Percentiles rank a stretch among this genome's conserved stretches.
Evolutionary conservation across 1,140 invertebrate species (phyloP).

Genomic region (Ooceraea biroi): DNA sequence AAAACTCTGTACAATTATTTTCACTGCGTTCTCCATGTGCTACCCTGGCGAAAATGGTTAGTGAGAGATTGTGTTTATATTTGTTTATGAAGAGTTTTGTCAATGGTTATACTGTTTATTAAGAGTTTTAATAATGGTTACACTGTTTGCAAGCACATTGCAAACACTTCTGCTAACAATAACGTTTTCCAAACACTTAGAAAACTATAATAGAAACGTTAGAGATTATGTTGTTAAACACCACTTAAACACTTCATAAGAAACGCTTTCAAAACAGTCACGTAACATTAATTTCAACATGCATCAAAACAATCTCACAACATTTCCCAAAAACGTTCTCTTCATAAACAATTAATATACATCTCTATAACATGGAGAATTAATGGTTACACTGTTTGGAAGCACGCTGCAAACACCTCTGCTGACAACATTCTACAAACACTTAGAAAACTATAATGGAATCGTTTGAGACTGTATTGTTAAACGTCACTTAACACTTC

Average conservation of each 20-base stretch:
- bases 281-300: neutral
- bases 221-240: neutral
- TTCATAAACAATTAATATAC: no score
- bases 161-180: no score
- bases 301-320: slow-evolving; percentile 25
- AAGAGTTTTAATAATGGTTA: neutral
- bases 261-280: neutral
- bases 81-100: neutral
- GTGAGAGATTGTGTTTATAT: neutral
- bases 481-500: neutral
- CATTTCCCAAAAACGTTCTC: neutral
- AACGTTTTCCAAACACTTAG: no score
- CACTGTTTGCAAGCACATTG: no score
- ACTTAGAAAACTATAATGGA: no score
- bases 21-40: no score
- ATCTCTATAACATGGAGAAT: no score
- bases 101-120: neutral
- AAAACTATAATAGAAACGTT: neutral
- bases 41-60: slow-evolving; percentile 8
- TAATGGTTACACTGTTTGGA: no score
- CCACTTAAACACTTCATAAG: neutral
- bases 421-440: no score
- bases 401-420: no score
- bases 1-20: no score
- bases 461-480: neutral